These are phyloP conservation scores for Argopecten irradians DNA, from an alignment of 1,140 invertebrate species.

Conservation along the genomic window DNA sequence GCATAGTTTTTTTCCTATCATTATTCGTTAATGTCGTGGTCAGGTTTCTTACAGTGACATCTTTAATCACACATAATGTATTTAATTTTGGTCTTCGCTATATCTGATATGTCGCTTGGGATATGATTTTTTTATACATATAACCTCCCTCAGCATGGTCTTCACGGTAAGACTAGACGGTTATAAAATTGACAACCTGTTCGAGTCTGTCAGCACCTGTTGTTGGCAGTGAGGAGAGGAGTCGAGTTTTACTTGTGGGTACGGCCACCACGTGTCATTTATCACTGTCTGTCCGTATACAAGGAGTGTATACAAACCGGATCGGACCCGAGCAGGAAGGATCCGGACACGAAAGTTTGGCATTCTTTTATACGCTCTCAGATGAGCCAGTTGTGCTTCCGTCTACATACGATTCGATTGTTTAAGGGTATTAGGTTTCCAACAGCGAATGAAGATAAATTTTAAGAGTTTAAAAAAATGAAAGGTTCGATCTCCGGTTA, in stretches of 20 bases:
- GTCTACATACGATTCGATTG: constrained; percentile 2
- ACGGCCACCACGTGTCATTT: neutral
- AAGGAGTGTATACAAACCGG: constrained; percentile 5
- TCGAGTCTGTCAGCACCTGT: neutral
- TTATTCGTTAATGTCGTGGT: neutral
- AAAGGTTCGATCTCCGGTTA: constrained; percentile 9
- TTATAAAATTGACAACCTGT: constrained; percentile 13
- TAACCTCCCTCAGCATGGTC: neutral
- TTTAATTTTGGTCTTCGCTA: neutral
- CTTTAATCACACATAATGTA: neutral
- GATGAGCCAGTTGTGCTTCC: constrained; percentile 14
- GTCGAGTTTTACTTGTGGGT: neutral
- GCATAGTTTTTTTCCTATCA: neutral
- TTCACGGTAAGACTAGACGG: neutral
- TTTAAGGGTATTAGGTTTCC: neutral
- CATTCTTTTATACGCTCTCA: constrained; percentile 1
- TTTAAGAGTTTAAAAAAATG: constrained; percentile 23
- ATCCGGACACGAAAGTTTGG: constrained; percentile 14
- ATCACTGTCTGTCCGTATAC: neutral
- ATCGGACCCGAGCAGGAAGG: constrained; percentile 4
- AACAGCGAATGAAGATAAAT: constrained; percentile 18
- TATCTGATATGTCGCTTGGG: neutral
- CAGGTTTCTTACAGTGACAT: neutral
- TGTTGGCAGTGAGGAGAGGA: constrained; percentile 13
- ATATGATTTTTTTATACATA: neutral